Base-by-base conservation (phyloP, 2,888 invertebrate species). In the Ecliptopera silaceata region DNA sequence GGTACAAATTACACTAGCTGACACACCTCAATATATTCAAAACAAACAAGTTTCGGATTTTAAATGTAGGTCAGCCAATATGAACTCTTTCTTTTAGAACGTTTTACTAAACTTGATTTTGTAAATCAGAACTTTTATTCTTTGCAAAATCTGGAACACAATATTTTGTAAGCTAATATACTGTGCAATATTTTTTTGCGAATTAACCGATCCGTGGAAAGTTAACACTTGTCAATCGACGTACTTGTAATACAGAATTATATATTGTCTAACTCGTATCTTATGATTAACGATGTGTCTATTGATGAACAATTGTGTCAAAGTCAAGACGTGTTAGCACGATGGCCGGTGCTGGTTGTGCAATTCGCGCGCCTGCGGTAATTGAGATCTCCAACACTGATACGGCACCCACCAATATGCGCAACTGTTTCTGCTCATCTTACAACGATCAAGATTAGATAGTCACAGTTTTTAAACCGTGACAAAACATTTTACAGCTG, bases 231-330 rank as follows among this genome's bases (percentile, higher is more conserved):
- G 13, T 13, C 36, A 51, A 43, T 42, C 20, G 46, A 26, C 43
- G 13, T 20, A 36, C 45, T 49, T 15, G 65, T 68, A 69, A 66
- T 69, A 8, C n/a, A n/a, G n/a, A n/a, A n/a, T n/a, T n/a, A n/a
- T n/a, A n/a, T n/a, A n/a, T n/a, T n/a, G n/a, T n/a, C n/a, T n/a
- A n/a, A n/a, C n/a, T 13, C 4, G 66, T 64, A 61, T 59, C 69
- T 69, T 70, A 71, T 61, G 59, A 67, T 63, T 59, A 44, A 53
- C 69, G 74, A 69, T 61, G 71, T 66, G 79, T 75, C 76, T 80
- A 83, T 84, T 84, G 82, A 85, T 82, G 77, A 71, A 63, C 69
- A 89, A 87, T 82, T 83, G 79, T 88, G 90, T 89, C 89, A 89
- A 88, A 88, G 90, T 84, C 89, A 84, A 81, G 78, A 86, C 79